Conservation (phyloP, 2,797 vertebrate genomes). For the Mus spretus region DNA sequence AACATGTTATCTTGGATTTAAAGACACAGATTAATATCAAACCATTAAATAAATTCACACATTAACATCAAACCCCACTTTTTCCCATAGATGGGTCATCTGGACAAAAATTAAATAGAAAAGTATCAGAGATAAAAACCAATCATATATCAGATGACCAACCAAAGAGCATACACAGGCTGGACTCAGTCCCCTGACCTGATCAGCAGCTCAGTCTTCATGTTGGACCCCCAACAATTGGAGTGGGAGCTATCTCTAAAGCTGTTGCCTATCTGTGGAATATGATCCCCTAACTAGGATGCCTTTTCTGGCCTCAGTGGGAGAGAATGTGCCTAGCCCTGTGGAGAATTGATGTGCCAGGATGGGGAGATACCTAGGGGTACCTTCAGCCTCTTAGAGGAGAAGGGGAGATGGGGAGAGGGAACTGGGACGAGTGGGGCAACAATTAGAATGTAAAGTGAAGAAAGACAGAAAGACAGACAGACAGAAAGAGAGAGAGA, state of each 20-base stretch:
- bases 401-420: not conserved
- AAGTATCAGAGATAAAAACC: not conserved
- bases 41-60: not conserved
- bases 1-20: not conserved
- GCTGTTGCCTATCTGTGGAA: not conserved
- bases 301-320: not conserved
- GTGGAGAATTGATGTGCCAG: not conserved
- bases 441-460: not conserved
- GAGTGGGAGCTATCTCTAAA: not conserved
- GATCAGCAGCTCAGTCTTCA: not conserved
- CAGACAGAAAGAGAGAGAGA: too few relatives aligned
- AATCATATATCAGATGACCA: not conserved
- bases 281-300: not conserved
- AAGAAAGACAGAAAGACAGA: too few relatives aligned
- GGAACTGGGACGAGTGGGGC: not conserved
- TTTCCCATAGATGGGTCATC: not conserved
- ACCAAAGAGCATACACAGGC: not conserved
- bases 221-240: not conserved
- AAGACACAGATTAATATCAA: not conserved
- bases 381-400: not conserved
- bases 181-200: not conserved
- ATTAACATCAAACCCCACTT: not conserved
- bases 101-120: not conserved
- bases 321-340: not conserved
- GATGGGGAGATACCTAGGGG: not conserved